Evolutionary conservation across 1,140 invertebrate species (phyloP), one percentile per base, ranked within the genome.

Genomic region (Orius insidiosus): DNA sequence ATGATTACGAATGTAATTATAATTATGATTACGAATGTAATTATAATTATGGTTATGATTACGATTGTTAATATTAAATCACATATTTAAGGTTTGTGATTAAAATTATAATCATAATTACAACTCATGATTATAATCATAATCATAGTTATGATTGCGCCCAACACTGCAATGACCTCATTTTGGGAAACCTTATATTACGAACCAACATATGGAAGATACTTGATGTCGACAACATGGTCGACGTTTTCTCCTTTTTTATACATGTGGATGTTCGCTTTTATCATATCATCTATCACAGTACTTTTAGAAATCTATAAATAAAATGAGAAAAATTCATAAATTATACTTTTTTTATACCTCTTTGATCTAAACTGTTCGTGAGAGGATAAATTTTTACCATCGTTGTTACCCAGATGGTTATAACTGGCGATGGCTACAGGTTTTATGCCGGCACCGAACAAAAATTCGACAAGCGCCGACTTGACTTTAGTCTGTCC

Each of bases 401-500:
- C 93, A 65, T 97, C 93, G 60, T 97, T 97, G 60, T 97, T 97
- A 0, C 93, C 93, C 43, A 97, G 70, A 66, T 97, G 93, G 60
- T 97, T 97, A 65, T 97, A 97, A 57, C 89, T 95, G 19, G 93
- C 92, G 53, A 97, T 93, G n/a, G 86, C 92, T 0, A 87, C 79
- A 0, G 92, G 93, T 62, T 96, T 96, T 42, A 97, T 79, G 33
- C 93, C 93, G 16, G 86, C 85, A 30, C 75, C 75, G 8, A 97
- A 83, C 8, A 97, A 62, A 59, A 95, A 98, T 59, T 97, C 93
- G 0, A 96, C 85, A 11, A 98, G 66, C 1, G 96, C 92, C 1
- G 88, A 94, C 60, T 97, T 97, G 15, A 97, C 63, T 66, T 96
- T 96, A 0, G 93, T 97, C 67, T 97, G 93, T 0, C 93, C 93